Conservation (phyloP, 2,113 vertebrate species). For the Hemiprocne comata region DNA sequence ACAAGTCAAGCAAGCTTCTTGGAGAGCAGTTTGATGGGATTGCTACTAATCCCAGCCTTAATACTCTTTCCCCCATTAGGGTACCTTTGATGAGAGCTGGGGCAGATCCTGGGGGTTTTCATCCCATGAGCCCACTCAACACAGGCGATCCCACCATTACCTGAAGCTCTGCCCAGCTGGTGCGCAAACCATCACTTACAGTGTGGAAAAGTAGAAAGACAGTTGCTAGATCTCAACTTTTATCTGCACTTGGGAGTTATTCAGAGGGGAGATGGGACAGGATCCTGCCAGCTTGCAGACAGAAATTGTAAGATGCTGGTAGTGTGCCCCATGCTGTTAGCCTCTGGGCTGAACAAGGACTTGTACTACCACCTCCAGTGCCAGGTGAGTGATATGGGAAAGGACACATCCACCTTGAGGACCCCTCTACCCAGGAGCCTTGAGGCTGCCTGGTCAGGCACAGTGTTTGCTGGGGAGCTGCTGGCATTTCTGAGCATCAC, state of each 20-base stretch:
- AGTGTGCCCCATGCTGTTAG: accelerated
- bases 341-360: not conserved
- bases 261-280: not conserved
- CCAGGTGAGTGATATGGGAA: not conserved
- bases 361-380: accelerated
- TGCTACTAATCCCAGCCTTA: not conserved
- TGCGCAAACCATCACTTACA: not conserved
- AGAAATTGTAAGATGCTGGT: not conserved
- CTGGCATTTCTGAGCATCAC: not conserved
- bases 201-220: not conserved
- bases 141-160: not conserved
- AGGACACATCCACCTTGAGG: not conserved
- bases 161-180: not conserved
- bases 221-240: not conserved
- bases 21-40: not conserved
- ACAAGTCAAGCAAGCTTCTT: not conserved
- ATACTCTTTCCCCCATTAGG: not conserved
- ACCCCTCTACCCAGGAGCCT: not conserved
- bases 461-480: not conserved
- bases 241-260: not conserved
- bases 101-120: not conserved
- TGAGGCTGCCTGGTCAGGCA: not conserved
- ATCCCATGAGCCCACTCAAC: not conserved
- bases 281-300: not conserved
- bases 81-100: not conserved